These are phyloP conservation scores for Drosophila sproati DNA, from an alignment of 1,140 invertebrate species.

Conservation along the genomic window DNA sequence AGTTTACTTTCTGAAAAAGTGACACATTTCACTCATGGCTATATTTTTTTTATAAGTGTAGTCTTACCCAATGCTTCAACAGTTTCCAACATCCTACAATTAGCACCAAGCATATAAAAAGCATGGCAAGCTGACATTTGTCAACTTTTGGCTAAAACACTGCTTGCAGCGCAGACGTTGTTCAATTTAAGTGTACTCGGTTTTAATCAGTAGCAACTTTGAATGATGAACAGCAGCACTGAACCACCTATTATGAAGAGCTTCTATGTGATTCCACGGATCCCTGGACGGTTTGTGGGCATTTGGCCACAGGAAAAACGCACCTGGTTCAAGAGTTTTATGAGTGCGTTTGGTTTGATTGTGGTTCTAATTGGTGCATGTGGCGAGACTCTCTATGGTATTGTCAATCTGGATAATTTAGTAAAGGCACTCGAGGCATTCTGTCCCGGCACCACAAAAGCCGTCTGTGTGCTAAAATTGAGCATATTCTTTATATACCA, in stretches of 20 bases:
- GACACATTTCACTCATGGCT: no score
- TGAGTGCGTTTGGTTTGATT: constrained; percentile 58
- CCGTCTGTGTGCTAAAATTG: constrained; percentile 70
- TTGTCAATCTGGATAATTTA: constrained; percentile 63
- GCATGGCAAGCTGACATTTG: constrained; percentile 1
- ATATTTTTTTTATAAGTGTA: background rate
- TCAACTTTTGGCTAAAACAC: constrained; percentile 37
- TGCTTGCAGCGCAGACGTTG: constrained; percentile 15
- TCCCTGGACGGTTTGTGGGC: constrained; percentile 65
- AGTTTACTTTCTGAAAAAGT: no score
- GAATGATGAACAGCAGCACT: constrained; percentile 39
- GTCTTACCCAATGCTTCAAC: background rate
- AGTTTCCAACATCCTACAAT: constrained; percentile 21
- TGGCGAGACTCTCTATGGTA: constrained; percentile 69
- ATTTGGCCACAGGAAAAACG: constrained; percentile 63
- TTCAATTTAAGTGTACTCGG: background rate
- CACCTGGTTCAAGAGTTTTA: constrained; percentile 39
- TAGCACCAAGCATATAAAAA: constrained; percentile 50
- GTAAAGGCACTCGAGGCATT: constrained; percentile 74
- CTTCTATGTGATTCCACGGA: constrained; percentile 67
- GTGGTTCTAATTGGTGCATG: constrained; percentile 64
- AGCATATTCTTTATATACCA: constrained; percentile 63
- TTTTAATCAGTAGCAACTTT: constrained; percentile 24
- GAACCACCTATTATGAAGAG: constrained; percentile 51
- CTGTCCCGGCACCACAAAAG: constrained; percentile 77